Evolutionary conservation across 2,113 vertebrate species (phyloP).

Genomic region (Himantopus leucocephalus): DNA sequence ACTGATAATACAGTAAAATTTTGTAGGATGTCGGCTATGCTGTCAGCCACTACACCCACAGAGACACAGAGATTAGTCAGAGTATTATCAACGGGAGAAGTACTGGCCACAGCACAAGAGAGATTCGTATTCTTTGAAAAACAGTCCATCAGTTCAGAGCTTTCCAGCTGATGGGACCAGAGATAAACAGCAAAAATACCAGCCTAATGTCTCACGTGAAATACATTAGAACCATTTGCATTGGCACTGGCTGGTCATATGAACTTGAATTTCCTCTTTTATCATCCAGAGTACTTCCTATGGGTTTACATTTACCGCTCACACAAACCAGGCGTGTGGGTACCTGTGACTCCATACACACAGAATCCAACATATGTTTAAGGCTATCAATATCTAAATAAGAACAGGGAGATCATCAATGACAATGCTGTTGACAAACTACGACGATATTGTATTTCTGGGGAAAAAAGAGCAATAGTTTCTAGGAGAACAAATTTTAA

Average conservation of each 20-base stretch:
- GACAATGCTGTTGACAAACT: not conserved
- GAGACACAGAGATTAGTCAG: not conserved
- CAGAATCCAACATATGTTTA: not conserved
- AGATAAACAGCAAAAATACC: not conserved
- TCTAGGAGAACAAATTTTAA: not conserved
- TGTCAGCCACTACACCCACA: not conserved
- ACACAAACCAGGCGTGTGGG: accelerated
- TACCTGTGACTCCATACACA: not conserved
- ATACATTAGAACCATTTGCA: not conserved
- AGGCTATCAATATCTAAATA: not conserved
- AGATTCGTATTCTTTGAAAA: not conserved
- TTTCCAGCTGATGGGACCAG: not conserved
- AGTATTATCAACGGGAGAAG: not conserved
- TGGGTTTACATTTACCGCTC: not conserved
- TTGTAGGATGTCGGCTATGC: constrained; percentile 11
- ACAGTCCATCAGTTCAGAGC: not conserved
- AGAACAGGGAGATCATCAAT: not conserved
- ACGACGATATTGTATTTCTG: not conserved
- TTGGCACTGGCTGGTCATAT: not conserved
- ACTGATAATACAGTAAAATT: not conserved
- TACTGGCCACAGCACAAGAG: not conserved
- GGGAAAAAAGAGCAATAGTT: constrained; percentile 14
- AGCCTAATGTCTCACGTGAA: not conserved
- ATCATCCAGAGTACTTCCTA: not conserved
- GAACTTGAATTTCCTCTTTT: not conserved